Evolutionary conservation across 2,888 invertebrate species (phyloP).

Genomic region (Phlogophora meticulosa): DNA sequence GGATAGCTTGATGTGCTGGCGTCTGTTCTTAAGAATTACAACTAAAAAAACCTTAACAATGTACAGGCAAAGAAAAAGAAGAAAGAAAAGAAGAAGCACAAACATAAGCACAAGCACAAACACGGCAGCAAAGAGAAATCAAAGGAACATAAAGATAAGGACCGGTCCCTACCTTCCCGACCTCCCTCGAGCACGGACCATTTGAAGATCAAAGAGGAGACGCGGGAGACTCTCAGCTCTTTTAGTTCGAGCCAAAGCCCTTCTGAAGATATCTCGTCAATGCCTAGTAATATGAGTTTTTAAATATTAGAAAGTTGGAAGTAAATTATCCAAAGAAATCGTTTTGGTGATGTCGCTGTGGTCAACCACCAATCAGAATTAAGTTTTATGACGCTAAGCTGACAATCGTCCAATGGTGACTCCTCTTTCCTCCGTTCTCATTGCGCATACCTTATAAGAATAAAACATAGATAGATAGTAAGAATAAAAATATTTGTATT

Average conservation of each 20-base stretch:
- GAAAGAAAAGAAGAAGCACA: constrained; percentile 95
- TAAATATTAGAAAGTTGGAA: constrained; percentile 52
- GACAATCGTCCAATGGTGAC: background rate
- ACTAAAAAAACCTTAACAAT: background rate
- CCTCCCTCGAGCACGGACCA: constrained; percentile 87
- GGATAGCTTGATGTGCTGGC: too few relatives aligned
- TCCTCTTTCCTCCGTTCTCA: background rate
- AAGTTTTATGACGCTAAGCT: constrained; percentile 1
- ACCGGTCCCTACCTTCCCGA: constrained; percentile 71
- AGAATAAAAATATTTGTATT: background rate
- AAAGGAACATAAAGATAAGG: constrained; percentile 88
- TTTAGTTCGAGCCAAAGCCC: constrained; percentile 95
- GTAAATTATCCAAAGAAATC: background rate
- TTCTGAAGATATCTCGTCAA: constrained; percentile 87
- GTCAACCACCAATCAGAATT: background rate
- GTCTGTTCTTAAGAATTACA: too few relatives aligned
- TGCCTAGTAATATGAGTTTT: constrained; percentile 87
- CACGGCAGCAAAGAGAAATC: constrained; percentile 91
- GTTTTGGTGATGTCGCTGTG: background rate
- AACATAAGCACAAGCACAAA: constrained; percentile 98
- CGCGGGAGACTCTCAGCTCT: constrained; percentile 94
- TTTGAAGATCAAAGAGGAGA: constrained; percentile 93
- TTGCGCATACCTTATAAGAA: background rate
- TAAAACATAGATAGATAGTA: too few relatives aligned
- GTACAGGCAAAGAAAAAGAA: constrained; percentile 93